These are phyloP conservation scores for Perithous albicinctus DNA, from an alignment of 2,888 invertebrate genomes.

Conservation along the genomic window DNA sequence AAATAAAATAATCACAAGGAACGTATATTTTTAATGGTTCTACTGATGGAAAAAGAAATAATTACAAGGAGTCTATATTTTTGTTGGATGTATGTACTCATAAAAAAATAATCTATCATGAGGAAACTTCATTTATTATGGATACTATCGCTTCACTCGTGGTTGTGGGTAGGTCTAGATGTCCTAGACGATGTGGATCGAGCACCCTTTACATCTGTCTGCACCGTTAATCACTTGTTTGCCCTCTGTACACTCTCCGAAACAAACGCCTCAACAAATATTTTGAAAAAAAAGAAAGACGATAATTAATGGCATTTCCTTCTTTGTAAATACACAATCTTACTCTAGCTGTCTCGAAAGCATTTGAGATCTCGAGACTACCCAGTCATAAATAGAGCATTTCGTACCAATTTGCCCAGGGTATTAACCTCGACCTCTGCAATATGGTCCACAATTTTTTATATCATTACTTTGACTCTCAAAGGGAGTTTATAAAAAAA, in stretches of 20 bases:
- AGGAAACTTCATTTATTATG: too few relatives aligned
- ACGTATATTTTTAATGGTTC: too few relatives aligned
- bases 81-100: too few relatives aligned
- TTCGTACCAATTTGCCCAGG: too few relatives aligned
- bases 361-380: constrained; percentile 45
- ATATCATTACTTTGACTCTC: too few relatives aligned
- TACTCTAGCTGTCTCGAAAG: constrained; percentile 20
- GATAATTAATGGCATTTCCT: constrained; percentile 12
- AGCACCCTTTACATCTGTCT: constrained; percentile 83
- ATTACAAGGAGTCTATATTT: too few relatives aligned
- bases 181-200: constrained; percentile 84
- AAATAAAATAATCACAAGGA: too few relatives aligned
- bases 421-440: too few relatives aligned
- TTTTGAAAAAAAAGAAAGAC: constrained; percentile 44
- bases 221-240: constrained; percentile 82
- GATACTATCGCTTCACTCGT: constrained; percentile 56
- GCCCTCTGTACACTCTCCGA: constrained; percentile 73
- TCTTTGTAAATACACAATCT: constrained; percentile 26
- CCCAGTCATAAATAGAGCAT: constrained; percentile 11
- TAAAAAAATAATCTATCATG: too few relatives aligned
- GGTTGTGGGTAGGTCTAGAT: constrained; percentile 75
- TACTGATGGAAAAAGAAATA: too few relatives aligned
- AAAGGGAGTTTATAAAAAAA: too few relatives aligned
- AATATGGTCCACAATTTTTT: too few relatives aligned
- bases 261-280: constrained; percentile 73